Conservation (phyloP, 2,113 vertebrate genomes). For the Phylloscopus trochilus region DNA sequence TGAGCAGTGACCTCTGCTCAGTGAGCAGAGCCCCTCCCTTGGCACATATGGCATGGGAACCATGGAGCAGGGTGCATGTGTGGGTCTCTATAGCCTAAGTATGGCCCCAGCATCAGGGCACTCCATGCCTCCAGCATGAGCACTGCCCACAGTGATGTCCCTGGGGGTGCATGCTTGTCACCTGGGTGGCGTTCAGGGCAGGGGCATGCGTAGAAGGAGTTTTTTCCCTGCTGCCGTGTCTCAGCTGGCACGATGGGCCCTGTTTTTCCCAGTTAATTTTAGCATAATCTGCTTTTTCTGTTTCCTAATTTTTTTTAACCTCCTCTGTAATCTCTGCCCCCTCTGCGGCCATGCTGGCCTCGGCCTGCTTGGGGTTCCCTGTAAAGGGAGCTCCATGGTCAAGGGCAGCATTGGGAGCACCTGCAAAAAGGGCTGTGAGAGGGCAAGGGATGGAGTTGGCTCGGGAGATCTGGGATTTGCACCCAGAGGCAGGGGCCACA, state of each 20-base stretch:
- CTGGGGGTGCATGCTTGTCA: fast-evolving
- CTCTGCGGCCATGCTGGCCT: background rate
- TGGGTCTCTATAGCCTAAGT: background rate
- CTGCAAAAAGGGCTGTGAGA: background rate
- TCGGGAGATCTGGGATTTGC: background rate
- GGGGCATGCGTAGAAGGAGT: background rate
- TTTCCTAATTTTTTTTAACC: background rate
- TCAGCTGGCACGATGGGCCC: background rate
- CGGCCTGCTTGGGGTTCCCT: background rate
- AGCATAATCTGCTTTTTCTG: background rate
- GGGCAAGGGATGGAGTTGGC: background rate
- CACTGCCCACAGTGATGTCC: background rate
- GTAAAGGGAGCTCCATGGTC: background rate
- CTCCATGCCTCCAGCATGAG: fast-evolving
- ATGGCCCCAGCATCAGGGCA: fast-evolving
- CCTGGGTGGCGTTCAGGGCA: fast-evolving
- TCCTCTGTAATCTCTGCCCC: slow-evolving; percentile 25
- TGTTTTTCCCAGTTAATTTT: slow-evolving; percentile 62
- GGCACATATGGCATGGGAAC: fast-evolving
- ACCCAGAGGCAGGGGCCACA: fast-evolving
- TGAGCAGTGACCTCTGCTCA: fast-evolving
- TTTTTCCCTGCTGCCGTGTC: background rate
- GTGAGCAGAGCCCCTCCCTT: background rate
- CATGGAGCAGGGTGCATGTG: fast-evolving
- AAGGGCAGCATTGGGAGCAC: background rate